Evolutionary conservation across 2,113 vertebrate species (phyloP), one percentile per base, ranked within the genome.

Genomic region (Ginglymostoma cirratum): DNA sequence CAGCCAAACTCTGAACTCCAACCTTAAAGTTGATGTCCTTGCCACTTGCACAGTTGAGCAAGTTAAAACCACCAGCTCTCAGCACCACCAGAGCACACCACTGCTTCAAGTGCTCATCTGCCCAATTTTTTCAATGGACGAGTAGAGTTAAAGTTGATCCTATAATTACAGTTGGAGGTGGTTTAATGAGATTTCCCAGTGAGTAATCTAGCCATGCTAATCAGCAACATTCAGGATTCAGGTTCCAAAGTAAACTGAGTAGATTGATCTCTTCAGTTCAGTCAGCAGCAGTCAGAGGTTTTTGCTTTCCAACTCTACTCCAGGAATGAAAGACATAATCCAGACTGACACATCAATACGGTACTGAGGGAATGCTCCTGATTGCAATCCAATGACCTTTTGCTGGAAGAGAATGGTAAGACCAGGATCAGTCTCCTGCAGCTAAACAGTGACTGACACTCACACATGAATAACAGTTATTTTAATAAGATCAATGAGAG

Each of bases 341-440:
- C 55, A 61, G 55, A 34, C 55, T 92, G 55, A 92, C 55, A 55
- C 52, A n/a, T 92, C 55, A 66, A 66, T 93, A 19, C 1, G 38
- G 5, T 3, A 67, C 89, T 34, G 61, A 66, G 61, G 61, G 61
- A 93, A 65, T 42, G 15, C 89, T 67, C n/a, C 89, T 93, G 89
- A 93, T 93, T 38, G 34, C 89, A 93, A 93, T 66, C 61, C 89
- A 93, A 65, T 66, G 34, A 93, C 30, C 89, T 93, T 48, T 19
- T 38, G 61, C 61, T 93, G 61, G 89, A 93, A 38, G 61, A 38
- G 89, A 93, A 66, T 66, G 61, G 34, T 17, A 45, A 83, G 38
- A 83, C 17, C 23, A 67, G 5, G 89, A 93, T 93, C 89, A 38
- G 61, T 61, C 55, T 92, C 55, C 52, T 27, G 87, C 17, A 38